Base-by-base conservation (phyloP, 2,797 vertebrate species). In the Synanceia verrucosa region DNA sequence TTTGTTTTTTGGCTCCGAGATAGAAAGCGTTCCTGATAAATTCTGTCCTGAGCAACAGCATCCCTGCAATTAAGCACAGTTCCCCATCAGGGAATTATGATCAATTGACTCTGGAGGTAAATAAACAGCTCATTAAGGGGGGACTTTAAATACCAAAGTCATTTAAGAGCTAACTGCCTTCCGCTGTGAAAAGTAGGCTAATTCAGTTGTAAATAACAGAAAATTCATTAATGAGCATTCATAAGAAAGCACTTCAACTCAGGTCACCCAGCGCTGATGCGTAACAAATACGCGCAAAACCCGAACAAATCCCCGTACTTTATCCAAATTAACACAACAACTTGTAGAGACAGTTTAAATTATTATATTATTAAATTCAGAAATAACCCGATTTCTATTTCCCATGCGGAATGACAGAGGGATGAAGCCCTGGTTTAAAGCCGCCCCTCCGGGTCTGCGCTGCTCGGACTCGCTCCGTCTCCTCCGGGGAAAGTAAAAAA, bases 251-350 rank as follows among this genome's bases (percentile, higher is more conserved):
- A 9, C 39, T 29, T 36, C 0, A 39, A 55, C 19, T 23, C 47
- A n/a, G n/a, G n/a, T 19, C 2, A 1, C 23, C 0, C 12, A 6
- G 47, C 2, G 13, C 21, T 36, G 61, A 9, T 19, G 73, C 74
- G 77, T 59, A 76, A 78, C 26, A 3, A 44, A 61, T 16, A 36
- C 53, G 65, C 69, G 37, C 62, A 4, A 26, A 48, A 47, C 16
- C 18, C 36, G 12, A 2, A 10, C 39, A 28, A 13, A 64, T 4
- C 16, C 5, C 13, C 21, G 14, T 0, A 36, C 68, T 61, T 63
- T n/a, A n/a, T 24, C 19, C 12, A 44, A 24, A 24, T 39, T 0
- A 43, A 14, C 31, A 60, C 0, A 31, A 19, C 4, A 63, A 58
- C n/a, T n/a, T n/a, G n/a, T n/a, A n/a, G n/a, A n/a, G n/a, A n/a